Percentiles rank a stretch among this genome's conserved stretches.
phyloP scores from a whole-genome alignment of 2,113 vertebrate genomes.

The Chlorodrepanis virens region DNA sequence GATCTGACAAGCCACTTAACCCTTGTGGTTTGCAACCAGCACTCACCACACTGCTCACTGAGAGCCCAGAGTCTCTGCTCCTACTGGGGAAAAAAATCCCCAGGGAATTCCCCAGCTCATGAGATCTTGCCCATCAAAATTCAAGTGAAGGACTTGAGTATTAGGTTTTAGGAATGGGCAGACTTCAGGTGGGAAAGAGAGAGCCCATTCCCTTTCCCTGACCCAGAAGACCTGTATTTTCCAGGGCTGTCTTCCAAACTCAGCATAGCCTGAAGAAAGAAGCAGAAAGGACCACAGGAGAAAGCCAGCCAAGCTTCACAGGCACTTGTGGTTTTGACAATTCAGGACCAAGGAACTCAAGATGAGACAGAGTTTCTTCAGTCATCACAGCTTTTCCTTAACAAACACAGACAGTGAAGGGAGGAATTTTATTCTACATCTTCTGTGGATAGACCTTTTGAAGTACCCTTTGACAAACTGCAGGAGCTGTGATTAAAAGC shows the following conservation, averaged over 20 bases:
- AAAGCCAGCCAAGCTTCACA: neutral
- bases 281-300: neutral
- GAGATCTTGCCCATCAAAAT: neutral
- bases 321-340: neutral
- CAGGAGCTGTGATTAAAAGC: neutral
- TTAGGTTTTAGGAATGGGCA: neutral
- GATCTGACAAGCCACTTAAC: slow-evolving; percentile 21
- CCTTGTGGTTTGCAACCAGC: neutral
- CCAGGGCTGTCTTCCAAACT: neutral
- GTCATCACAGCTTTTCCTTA: neutral
- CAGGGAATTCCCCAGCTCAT: slow-evolving; percentile 25
- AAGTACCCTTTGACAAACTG: neutral
- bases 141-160: neutral
- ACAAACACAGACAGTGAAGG: neutral
- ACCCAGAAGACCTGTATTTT: neutral
- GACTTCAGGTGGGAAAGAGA: neutral
- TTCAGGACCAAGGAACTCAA: neutral
- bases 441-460: neutral
- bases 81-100: neutral
- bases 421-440: neutral
- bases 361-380: neutral
- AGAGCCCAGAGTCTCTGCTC: neutral
- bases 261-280: neutral
- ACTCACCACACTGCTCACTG: neutral
- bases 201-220: neutral